phyloP scores from a whole-genome alignment of 2,888 invertebrate genomes.

The Prostheceraeus crozeri region DNA sequence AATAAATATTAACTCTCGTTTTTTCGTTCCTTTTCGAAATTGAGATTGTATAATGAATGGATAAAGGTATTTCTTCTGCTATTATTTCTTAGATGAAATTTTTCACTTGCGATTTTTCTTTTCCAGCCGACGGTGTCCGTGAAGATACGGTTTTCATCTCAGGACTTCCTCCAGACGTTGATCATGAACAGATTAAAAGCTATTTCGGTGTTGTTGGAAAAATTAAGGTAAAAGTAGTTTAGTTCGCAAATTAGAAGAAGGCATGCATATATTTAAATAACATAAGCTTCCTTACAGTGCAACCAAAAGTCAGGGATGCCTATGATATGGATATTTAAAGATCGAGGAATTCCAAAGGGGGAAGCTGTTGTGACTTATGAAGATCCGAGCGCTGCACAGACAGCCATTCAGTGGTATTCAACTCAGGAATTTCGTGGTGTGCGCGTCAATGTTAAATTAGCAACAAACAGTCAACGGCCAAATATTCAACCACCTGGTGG shows the following conservation, averaged over 20 bases:
- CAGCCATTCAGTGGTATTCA: slow-evolving; percentile 30
- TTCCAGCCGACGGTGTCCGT: slow-evolving; percentile 30
- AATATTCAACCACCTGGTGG: slow-evolving; percentile 27
- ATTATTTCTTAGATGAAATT: too few relatives aligned
- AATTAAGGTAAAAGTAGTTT: slow-evolving; percentile 31
- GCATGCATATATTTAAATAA: too few relatives aligned
- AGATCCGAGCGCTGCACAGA: slow-evolving; percentile 28
- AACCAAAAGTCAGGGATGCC: slow-evolving; percentile 37
- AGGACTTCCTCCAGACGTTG: slow-evolving; percentile 31
- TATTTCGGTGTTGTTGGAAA: slow-evolving; percentile 25
- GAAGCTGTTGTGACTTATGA: slow-evolving; percentile 38
- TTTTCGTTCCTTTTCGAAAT: too few relatives aligned
- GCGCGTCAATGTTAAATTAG: slow-evolving; percentile 26
- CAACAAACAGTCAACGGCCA: slow-evolving; percentile 33
- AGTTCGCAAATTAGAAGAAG: too few relatives aligned
- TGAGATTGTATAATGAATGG: too few relatives aligned
- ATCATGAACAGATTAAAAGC: slow-evolving; percentile 34
- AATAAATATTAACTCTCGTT: too few relatives aligned
- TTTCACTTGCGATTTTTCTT: too few relatives aligned
- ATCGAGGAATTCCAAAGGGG: slow-evolving; percentile 35
- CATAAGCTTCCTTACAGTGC: neutral
- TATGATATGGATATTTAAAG: slow-evolving; percentile 40
- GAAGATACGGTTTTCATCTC: slow-evolving; percentile 33
- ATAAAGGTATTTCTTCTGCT: too few relatives aligned
- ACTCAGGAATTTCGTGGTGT: slow-evolving; percentile 30